Evolutionary conservation across 2,888 invertebrate species (phyloP), one percentile per base, ranked within the genome.

Genomic region (Lypha dubia): DNA sequence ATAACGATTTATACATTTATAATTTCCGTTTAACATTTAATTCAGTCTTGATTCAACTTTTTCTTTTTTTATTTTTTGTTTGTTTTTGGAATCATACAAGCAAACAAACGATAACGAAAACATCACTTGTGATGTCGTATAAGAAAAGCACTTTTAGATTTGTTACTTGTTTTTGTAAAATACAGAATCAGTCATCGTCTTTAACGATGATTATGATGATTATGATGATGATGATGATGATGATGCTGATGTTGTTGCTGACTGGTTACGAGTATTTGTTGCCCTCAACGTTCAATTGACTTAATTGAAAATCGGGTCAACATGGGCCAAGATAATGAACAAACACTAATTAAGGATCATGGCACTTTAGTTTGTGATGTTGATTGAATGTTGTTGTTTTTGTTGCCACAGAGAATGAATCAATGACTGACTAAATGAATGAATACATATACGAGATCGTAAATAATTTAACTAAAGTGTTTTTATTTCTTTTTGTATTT

Each of bases 271-370:
- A 70, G 56, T 70, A 76, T 75, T 84, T 79, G 81, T 85, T 87
- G 87, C 87, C 87, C 87, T 86, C 86, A 84, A 86, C 87, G 85
- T 88, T 90, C 89, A 91, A 91, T 91, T 91, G 89, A 89, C 89
- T 91, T 92, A 92, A 92, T 92, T 92, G 92, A 91, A 91, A 92
- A 91, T 91, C 91, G 92, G 92, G 92, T 92, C 92, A 92, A 92
- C 91, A 92, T 90, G 91, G 91, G 91, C 91, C 92, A 92, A 91
- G 89, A 89, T 91, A 90, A 90, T 91, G 90, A 88, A 91, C 89
- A 90, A 90, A 90, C 90, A 91, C 91, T 91, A 91, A 91, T 91
- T 91, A 91, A 91, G 90, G 90, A 87, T 88, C 85, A 88, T 87
- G 87, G 86, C 87, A 86, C 87, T 87, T 81, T 77, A 77, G 70